These are phyloP conservation scores for Ctenochaetus hawaiiensis DNA, from an alignment of 2,797 vertebrate genomes.

Conservation along the genomic window DNA sequence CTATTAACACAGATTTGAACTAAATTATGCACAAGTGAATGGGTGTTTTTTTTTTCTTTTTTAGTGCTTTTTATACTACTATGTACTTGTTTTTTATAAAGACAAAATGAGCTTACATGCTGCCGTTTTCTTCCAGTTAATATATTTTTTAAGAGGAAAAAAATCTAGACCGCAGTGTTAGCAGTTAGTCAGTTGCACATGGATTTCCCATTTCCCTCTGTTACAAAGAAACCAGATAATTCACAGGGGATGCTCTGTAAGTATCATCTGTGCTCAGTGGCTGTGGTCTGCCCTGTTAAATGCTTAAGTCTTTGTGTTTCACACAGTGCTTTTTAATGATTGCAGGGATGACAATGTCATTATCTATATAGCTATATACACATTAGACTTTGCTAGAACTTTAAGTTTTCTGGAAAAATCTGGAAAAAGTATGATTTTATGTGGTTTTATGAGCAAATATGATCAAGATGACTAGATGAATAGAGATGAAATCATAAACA, in stretches of 20 bases:
- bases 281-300: conserved; percentile 1
- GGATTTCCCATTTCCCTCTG: conserved; percentile 50
- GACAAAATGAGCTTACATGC: neutral
- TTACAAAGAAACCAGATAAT: conserved; percentile 67
- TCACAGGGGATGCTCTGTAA: conserved; percentile 61
- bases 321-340: neutral
- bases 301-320: neutral
- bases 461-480: neutral
- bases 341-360: neutral
- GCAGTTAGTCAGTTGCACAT: conserved; percentile 29
- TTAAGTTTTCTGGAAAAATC: conserved; percentile 4
- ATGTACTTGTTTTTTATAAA: neutral
- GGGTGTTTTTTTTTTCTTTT: neutral
- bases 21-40: neutral
- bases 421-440: neutral
- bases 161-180: conserved; percentile 6
- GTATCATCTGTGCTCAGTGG: conserved; percentile 33
- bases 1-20: neutral
- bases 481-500: too few relatives aligned
- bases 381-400: neutral
- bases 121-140: conserved; percentile 24
- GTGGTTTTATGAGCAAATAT: conserved; percentile 7
- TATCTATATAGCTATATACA: neutral
- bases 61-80: neutral
- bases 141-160: conserved; percentile 24